A percentile compares a stretch with the other conserved stretches of the same genome.
These are phyloP conservation scores for Pinctada fucata DNA, from an alignment of 2,888 invertebrate genomes.

Conservation along the genomic window DNA sequence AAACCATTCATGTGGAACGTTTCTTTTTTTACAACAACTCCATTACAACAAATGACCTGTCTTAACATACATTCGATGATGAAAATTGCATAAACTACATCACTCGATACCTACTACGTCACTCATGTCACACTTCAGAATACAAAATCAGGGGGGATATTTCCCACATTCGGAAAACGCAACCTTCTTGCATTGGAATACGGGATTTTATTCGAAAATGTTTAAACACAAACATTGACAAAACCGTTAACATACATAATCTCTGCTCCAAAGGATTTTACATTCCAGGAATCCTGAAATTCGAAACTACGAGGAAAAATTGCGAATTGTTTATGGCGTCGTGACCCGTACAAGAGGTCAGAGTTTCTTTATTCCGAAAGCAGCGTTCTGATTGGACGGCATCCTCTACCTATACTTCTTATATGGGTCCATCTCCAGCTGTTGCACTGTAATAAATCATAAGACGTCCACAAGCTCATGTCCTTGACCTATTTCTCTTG, in stretches of 20 bases:
- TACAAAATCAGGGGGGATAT: slow-evolving; percentile 2
- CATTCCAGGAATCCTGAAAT: slow-evolving; percentile 3
- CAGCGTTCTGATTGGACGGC: neutral
- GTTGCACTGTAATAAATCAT: slow-evolving; percentile 31
- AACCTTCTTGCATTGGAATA: too few relatives aligned
- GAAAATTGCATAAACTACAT: slow-evolving; percentile 27
- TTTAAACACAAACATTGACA: neutral
- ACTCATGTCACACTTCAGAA: slow-evolving; percentile 2
- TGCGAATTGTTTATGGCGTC: slow-evolving; percentile 2
- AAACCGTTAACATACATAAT: neutral
- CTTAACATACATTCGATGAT: slow-evolving; percentile 20
- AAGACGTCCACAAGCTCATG: slow-evolving; percentile 8
- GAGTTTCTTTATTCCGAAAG: neutral
- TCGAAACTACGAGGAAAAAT: slow-evolving; percentile 5
- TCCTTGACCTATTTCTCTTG: too few relatives aligned
- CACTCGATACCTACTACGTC: slow-evolving; percentile 16
- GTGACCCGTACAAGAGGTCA: too few relatives aligned
- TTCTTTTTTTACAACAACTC: neutral
- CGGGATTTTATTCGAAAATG: neutral
- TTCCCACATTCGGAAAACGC: too few relatives aligned
- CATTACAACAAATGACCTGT: slow-evolving; percentile 23
- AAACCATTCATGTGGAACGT: too few relatives aligned
- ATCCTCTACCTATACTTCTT: slow-evolving; percentile 34
- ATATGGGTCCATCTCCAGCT: slow-evolving; percentile 27
- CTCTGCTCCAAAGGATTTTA: slow-evolving; percentile 4